Evolutionary conservation across 2,888 invertebrate genomes (phyloP).

Genomic region (Nymphalis urticae): DNA sequence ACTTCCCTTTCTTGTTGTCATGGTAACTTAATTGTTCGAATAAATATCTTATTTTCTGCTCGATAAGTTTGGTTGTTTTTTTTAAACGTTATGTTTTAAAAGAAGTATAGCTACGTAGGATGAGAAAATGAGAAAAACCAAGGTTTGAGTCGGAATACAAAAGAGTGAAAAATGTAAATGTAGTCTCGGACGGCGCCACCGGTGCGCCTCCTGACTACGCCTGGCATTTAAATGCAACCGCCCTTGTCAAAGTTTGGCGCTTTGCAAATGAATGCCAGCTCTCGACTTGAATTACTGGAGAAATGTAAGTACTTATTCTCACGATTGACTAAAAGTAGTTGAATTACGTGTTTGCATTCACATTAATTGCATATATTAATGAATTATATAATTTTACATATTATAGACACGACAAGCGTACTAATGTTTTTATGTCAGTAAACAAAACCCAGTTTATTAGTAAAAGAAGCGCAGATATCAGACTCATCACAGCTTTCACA

Average conservation of each 20-base stretch:
- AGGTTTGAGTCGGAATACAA: constrained; percentile 51
- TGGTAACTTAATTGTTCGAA: constrained; percentile 12
- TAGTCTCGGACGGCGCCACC: constrained; percentile 43
- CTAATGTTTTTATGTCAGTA: no score
- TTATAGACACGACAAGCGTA: no score
- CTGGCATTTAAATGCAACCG: constrained; percentile 69
- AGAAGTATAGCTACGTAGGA: neutral
- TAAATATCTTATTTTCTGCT: neutral
- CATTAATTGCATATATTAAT: no score
- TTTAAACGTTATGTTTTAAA: neutral
- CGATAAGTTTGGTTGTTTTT: neutral
- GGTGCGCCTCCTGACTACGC: constrained; percentile 46
- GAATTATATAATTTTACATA: no score
- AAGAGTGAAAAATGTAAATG: constrained; percentile 69
- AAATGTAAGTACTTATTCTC: constrained; percentile 3
- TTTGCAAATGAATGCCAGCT: constrained; percentile 62
- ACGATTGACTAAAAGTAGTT: constrained; percentile 3
- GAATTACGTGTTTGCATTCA: neutral
- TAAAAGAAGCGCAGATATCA: no score
- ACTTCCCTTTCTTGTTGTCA: constrained; percentile 16
- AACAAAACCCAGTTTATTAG: no score
- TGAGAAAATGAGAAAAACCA: constrained; percentile 42
- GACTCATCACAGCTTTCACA: no score
- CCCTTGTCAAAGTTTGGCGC: constrained; percentile 69
- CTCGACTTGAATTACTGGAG: constrained; percentile 20